Evolutionary conservation across 2,888 invertebrate species (phyloP).

Genomic region (Campopleginae sp.): DNA sequence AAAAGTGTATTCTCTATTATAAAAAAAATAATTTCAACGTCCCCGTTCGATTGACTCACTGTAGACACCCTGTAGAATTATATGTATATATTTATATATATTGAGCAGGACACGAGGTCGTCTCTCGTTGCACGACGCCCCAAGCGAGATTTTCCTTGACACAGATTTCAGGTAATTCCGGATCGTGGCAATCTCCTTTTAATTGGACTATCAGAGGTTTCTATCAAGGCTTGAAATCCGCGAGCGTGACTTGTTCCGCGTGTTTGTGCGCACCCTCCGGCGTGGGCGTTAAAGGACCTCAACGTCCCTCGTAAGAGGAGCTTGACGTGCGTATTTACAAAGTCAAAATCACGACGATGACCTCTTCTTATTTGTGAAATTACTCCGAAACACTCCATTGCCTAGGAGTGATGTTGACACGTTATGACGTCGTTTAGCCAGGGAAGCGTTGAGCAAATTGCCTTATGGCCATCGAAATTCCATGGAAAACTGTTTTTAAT

Average conservation of each 20-base stretch:
- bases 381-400: background rate
- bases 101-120: constrained; percentile 12
- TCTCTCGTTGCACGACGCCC: constrained; percentile 36
- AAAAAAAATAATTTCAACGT: too few species aligned
- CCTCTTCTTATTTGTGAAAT: background rate
- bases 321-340: constrained; percentile 34
- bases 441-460: background rate
- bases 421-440: background rate
- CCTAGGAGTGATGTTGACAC: background rate
- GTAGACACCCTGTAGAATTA: constrained; percentile 3
- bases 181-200: constrained; percentile 76
- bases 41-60: background rate
- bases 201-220: constrained; percentile 77
- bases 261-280: constrained; percentile 10
- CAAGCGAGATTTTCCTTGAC: constrained; percentile 68
- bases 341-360: constrained; percentile 23
- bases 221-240: constrained; percentile 71
- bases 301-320: constrained; percentile 44
- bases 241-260: constrained; percentile 66
- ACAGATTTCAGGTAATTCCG: constrained; percentile 70
- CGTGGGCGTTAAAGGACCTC: constrained; percentile 44
- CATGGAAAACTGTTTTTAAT: background rate
- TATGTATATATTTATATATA: background rate
- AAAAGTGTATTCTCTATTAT: too few species aligned
- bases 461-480: background rate